These are phyloP conservation scores for Dipus sagitta DNA, from an alignment of 2,797 vertebrate species.

Conservation along the genomic window DNA sequence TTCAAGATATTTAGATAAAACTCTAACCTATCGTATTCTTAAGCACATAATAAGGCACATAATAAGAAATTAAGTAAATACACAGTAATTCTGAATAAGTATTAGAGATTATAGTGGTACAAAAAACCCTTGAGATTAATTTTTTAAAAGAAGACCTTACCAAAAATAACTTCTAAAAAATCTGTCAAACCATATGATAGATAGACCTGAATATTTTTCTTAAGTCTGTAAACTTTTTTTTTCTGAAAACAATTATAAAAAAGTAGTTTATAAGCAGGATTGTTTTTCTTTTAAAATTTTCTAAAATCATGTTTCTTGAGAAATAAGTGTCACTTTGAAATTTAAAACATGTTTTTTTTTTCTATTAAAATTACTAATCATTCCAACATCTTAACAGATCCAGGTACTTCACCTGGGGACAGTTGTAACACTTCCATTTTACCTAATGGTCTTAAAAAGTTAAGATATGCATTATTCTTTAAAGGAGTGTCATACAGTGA, in stretches of 20 bases:
- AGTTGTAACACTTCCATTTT: slow-evolving; percentile 80
- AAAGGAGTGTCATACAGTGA: slow-evolving; percentile 78
- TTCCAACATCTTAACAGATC: slow-evolving; percentile 73
- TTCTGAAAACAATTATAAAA: slow-evolving; percentile 86
- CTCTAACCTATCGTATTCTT: slow-evolving; percentile 89
- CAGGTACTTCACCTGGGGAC: slow-evolving; percentile 69
- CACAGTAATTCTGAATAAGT: slow-evolving; percentile 91
- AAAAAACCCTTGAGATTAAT: slow-evolving; percentile 90
- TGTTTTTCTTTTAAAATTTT: slow-evolving; percentile 83
- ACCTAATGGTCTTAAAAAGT: slow-evolving; percentile 80
- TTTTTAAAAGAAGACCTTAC: slow-evolving; percentile 90
- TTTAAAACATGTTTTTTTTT: slow-evolving; percentile 70
- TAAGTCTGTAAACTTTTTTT: slow-evolving; percentile 90
- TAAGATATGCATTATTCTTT: slow-evolving; percentile 38
- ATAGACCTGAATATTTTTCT: slow-evolving; percentile 91
- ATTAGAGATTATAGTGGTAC: slow-evolving; percentile 91
- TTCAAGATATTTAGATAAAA: slow-evolving; percentile 89
- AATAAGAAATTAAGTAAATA: slow-evolving; percentile 92
- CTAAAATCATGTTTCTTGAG: slow-evolving; percentile 76
- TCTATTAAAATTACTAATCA: slow-evolving; percentile 69
- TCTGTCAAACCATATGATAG: slow-evolving; percentile 90
- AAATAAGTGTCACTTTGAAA: slow-evolving; percentile 75
- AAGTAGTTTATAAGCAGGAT: slow-evolving; percentile 80
- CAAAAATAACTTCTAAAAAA: slow-evolving; percentile 94
- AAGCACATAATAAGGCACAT: slow-evolving; percentile 94